These are phyloP conservation scores for Idaea aversata DNA, from an alignment of 2,888 invertebrate species.

Conservation along the genomic window DNA sequence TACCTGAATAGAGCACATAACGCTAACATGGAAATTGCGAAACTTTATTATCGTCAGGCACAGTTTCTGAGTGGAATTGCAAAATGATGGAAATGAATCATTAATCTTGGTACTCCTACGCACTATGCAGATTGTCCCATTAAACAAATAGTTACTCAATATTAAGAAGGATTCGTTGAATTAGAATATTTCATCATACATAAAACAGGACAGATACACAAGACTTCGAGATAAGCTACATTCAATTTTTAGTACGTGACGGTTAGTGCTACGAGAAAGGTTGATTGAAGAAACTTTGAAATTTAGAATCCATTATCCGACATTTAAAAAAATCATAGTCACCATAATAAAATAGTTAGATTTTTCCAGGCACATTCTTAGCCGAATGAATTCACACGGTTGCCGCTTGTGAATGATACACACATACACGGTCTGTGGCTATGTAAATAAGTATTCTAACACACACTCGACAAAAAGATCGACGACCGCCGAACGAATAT, in stretches of 20 bases:
- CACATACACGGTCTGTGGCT: conserved; percentile 69
- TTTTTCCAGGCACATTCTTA: conserved; percentile 67
- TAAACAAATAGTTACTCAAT: conserved; percentile 15
- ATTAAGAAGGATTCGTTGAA: conserved; percentile 15
- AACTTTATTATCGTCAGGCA: conserved; percentile 38
- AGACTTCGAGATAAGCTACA: neutral
- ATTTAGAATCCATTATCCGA: neutral
- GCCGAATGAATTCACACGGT: conserved; percentile 69
- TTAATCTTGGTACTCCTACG: conserved; percentile 16
- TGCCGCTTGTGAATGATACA: conserved; percentile 51
- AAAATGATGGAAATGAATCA: conserved; percentile 27
- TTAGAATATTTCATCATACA: neutral
- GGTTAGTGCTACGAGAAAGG: no score
- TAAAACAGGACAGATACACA: neutral
- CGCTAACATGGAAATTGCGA: conserved; percentile 33
- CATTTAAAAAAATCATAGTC: conserved; percentile 41
- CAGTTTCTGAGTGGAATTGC: conserved; percentile 16
- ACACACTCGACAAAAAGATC: conserved; percentile 36
- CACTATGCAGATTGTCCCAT: conserved; percentile 10
- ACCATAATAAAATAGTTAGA: conserved; percentile 49
- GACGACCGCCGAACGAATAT: conserved; percentile 47
- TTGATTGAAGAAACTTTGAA: no score
- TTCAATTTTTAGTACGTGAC: no score
- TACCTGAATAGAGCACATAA: conserved; percentile 25
- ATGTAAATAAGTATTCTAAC: conserved; percentile 70